These are phyloP conservation scores for Nyctereutes procyonoides DNA, from an alignment of 2,113 vertebrate genomes.

Conservation along the genomic window DNA sequence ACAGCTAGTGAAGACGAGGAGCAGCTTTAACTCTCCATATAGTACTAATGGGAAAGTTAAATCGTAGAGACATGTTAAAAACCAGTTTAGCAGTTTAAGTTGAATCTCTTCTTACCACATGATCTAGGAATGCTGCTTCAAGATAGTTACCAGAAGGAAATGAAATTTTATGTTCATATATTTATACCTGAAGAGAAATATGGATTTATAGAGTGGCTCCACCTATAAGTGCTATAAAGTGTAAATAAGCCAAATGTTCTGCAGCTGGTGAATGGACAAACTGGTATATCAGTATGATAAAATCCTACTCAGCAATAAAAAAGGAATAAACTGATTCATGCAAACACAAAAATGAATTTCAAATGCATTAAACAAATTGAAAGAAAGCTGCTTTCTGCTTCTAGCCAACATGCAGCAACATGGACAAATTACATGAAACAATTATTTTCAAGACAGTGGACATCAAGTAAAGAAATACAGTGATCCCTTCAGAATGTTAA, in stretches of 20 bases:
- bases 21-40: neutral
- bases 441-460: neutral
- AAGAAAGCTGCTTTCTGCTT: neutral
- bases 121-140: neutral
- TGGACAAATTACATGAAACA: neutral
- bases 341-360: neutral
- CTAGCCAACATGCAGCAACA: neutral
- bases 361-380: neutral
- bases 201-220: neutral
- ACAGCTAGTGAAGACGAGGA: neutral
- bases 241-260: neutral
- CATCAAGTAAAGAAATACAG: neutral
- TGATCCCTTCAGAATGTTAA: neutral
- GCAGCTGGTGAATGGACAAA: neutral
- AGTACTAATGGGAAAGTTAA: neutral
- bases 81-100: neutral
- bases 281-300: neutral
- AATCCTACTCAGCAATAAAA: neutral
- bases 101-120: neutral
- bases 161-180: neutral
- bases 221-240: neutral
- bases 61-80: neutral
- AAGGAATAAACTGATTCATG: neutral
- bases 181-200: neutral
- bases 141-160: neutral